A percentile compares a stretch with the other conserved stretches of the same genome.
Evolutionary conservation across 2,797 vertebrate genomes (phyloP).

Genomic region (Sebastes hubbsi): DNA sequence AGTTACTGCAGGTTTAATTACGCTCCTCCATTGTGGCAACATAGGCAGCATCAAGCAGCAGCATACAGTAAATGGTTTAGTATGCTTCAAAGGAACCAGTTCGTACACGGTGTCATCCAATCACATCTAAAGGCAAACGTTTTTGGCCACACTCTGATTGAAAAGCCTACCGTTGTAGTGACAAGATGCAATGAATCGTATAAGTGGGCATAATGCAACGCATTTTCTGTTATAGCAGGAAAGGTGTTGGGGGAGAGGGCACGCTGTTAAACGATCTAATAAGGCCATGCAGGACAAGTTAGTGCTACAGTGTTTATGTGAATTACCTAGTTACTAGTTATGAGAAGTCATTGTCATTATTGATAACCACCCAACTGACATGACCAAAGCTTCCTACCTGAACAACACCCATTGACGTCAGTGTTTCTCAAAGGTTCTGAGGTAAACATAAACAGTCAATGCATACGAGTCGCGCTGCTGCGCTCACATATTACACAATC

Average conservation of each 20-base stretch:
- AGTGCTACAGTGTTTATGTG: neutral
- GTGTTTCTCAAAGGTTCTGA: neutral
- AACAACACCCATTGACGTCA: neutral
- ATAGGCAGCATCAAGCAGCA: neutral
- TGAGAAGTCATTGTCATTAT: neutral
- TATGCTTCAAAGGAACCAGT: neutral
- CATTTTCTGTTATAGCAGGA: neutral
- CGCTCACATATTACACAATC: neutral
- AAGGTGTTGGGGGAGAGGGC: neutral
- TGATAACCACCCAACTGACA: neutral
- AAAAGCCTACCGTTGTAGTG: neutral
- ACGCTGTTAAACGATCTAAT: neutral
- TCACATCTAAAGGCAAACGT: neutral
- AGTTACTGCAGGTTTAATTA: neutral
- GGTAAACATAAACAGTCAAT: neutral
- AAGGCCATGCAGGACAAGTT: neutral
- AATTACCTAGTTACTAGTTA: neutral
- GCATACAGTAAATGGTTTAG: neutral
- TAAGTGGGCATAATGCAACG: neutral
- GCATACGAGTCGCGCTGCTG: neutral
- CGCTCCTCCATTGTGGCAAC: neutral
- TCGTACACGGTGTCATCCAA: neutral
- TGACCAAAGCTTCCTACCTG: neutral
- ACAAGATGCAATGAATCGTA: neutral
- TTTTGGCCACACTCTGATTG: neutral